Base-by-base conservation (phyloP, 2,888 invertebrate genomes). In the Proisotoma minuta region DNA sequence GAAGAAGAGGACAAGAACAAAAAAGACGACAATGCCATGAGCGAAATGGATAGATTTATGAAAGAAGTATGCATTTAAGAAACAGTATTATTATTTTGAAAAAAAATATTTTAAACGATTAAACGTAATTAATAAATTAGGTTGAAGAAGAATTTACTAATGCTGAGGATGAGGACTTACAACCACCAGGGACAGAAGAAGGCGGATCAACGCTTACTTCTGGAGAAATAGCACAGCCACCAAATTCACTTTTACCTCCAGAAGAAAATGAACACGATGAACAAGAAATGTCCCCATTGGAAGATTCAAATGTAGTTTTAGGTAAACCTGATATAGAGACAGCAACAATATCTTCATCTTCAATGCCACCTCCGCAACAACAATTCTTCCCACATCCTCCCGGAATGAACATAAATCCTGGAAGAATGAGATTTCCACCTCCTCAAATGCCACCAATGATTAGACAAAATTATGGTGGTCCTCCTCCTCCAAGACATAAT, bases 11-110 rank as follows among this genome's bases (percentile, higher is more conserved):
- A 72, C 1, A 77, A 78, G 20, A 68, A 71, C 5, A 75, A 75
- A 24, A 77, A 77, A 48, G 79, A 78, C 1, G 77, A 77, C 51
- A 79, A 80, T 23, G 73, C 78, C 8, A 75, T 12, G 91, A 92
- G 1, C 79, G 91, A 92, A 75, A 89, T 93, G 22, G 93, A 93
- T 74, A 89, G 89, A 68, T 92, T 92, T 74, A 91, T 92, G 89
- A 88, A 90, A 75, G 92, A 92, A 75, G 77, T 77, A 56, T 61
- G 40, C 5, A 29, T 52, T n/a, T n/a, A n/a, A n/a, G n/a, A n/a
- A 34, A 34, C 15, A 34, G 34, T 34, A n/a, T n/a, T n/a, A n/a
- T n/a, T 34, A 34, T 10, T 34, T 34, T 8, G 34, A 34, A 34
- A 12, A 34, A 34, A 10, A 10, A 10, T 34, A 34, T 10, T 34